Evolutionary conservation across 1,140 invertebrate species (phyloP).

Genomic region (Danaus plexippus): DNA sequence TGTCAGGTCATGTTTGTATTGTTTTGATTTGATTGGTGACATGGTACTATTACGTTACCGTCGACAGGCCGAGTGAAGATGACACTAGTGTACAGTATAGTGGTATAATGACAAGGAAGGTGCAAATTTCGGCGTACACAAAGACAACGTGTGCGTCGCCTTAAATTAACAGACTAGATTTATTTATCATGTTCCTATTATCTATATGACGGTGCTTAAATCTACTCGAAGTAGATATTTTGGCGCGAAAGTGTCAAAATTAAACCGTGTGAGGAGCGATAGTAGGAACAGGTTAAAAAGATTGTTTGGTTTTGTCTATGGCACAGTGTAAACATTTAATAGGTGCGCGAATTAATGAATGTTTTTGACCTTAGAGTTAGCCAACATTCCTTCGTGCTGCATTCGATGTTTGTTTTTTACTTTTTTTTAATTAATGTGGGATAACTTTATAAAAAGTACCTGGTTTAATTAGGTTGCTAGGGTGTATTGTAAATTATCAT

Average conservation of each 20-base stretch:
- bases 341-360: conserved; percentile 30
- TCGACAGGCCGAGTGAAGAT: conserved; percentile 20
- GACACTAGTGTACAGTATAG: conserved; percentile 8
- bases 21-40: conserved; percentile 15
- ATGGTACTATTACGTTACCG: conserved; percentile 40
- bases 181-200: too few relatives aligned
- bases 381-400: conserved; percentile 70
- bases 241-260: too few relatives aligned
- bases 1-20: conserved; percentile 19
- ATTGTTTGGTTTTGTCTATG: conserved; percentile 2
- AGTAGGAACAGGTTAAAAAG: too few relatives aligned
- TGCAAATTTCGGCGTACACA: conserved; percentile 2
- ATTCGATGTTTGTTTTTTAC: conserved; percentile 56
- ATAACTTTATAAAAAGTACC: conserved; percentile 69
- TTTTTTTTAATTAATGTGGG: conserved; percentile 52
- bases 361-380: conserved; percentile 44
- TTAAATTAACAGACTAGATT: not conserved
- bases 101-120: not conserved
- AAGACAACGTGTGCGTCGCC: conserved; percentile 1
- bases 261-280: too few relatives aligned
- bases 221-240: too few relatives aligned
- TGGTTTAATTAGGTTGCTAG: conserved; percentile 70
- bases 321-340: conserved; percentile 36
- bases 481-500: conserved; percentile 69
- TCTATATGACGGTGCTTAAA: too few relatives aligned